Percentiles rank a stretch among this genome's conserved stretches.
These are phyloP conservation scores for Antechinus flavipes DNA, from an alignment of 2,113 vertebrate species.

Conservation along the genomic window DNA sequence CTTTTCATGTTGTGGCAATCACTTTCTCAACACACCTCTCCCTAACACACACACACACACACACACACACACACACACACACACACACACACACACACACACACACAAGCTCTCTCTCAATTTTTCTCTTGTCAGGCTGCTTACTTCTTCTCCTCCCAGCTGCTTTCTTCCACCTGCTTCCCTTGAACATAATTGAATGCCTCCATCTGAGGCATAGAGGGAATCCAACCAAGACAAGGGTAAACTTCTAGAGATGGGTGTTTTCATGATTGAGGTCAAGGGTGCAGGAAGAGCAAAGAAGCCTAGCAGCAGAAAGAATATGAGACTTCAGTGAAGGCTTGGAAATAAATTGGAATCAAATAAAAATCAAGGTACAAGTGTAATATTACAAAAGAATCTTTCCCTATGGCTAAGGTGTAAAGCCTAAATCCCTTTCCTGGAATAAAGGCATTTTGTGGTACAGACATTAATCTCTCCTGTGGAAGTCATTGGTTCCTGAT, in stretches of 20 bases:
- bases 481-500: constrained; percentile 1
- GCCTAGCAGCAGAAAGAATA: constrained; percentile 73
- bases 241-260: constrained; percentile 76
- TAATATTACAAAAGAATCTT: constrained; percentile 18
- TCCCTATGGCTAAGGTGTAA: constrained; percentile 29
- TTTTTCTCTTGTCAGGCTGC: constrained; percentile 83
- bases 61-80: background rate
- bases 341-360: constrained; percentile 42
- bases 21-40: constrained; percentile 23
- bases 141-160: constrained; percentile 86
- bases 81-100: constrained; percentile 24
- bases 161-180: constrained; percentile 85
- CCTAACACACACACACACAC: no score
- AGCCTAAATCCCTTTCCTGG: constrained; percentile 2
- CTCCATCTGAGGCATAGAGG: constrained; percentile 83
- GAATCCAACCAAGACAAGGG: constrained; percentile 66
- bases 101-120: constrained; percentile 43
- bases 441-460: constrained; percentile 34
- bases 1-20: constrained; percentile 76
- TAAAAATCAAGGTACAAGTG: constrained; percentile 19
- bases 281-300: constrained; percentile 56
- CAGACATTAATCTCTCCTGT: constrained; percentile 19
- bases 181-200: constrained; percentile 79
- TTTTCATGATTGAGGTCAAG: constrained; percentile 72
- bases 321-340: constrained; percentile 60